Base-by-base conservation (phyloP, 1,140 invertebrate species). In the Odontomachus brunneus region DNA sequence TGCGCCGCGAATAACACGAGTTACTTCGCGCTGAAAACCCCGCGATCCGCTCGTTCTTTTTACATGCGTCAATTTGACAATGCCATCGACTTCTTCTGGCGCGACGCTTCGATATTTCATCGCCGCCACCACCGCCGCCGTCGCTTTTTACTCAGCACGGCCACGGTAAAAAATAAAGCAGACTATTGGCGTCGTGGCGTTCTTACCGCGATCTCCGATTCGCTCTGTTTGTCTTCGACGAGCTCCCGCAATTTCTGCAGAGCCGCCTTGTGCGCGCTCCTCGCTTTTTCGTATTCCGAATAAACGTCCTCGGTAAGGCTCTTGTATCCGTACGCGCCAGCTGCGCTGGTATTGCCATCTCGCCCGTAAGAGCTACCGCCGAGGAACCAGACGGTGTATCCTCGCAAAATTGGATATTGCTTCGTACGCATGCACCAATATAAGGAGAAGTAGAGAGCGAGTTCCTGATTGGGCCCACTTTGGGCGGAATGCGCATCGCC, bases 401-500 rank as follows among this genome's bases (percentile, higher is more conserved):
- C 67, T 72, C 85, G 82, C 71, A 89, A 84, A 84, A 91, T 86
- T 76, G 88, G 88, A 87, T 87, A 88, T 67, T 88, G 82, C n/a
- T 89, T 71, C 2, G 74, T 85, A 71, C 82, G 84, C 26, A 93
- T 69, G 17, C 93, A 83, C 89, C 95, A 87, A 80, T 92, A 87
- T 17, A 95, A 74, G n/a, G 92, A 93, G 86, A 93, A 94, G 24
- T 95, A 91, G 2, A 97, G 89, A 9, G 94, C 95, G 85, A 97
- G 91, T 91, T 97, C 96, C 89, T 96, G 96, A 93, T 96, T 97
- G 14, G 96, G 92, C n/a, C 96, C 96, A 51, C 96, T 96, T 72
- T 86, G 91, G 19, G 95, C 95, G 7, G 69, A 92, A 3, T 93
- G 91, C 12, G 67, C 84, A 3, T 96, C 94, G 9, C 9, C 15